Conservation (phyloP, 1,140 invertebrate genomes). For the Adelges cooleyi region DNA sequence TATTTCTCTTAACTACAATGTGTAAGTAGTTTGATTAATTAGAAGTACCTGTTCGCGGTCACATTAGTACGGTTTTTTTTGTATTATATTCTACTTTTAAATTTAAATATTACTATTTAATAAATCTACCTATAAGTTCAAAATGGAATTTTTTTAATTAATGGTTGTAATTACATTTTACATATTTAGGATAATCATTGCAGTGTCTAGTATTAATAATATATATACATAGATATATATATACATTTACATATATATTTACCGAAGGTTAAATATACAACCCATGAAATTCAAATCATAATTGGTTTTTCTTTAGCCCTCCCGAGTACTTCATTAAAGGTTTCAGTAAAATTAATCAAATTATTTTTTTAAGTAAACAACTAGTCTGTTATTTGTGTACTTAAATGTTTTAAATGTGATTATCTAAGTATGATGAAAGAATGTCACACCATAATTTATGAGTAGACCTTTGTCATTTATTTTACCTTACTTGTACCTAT, state of each 20-base stretch:
- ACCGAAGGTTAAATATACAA: neutral
- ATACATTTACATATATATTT: neutral
- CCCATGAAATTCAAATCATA: neutral
- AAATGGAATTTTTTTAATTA: slow-evolving; percentile 18
- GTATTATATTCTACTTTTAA: slow-evolving; percentile 23
- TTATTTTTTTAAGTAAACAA: too few relatives aligned
- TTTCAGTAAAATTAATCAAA: too few relatives aligned
- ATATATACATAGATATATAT: too few relatives aligned
- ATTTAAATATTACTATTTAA: slow-evolving; percentile 7
- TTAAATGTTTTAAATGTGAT: too few relatives aligned
- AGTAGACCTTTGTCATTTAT: too few relatives aligned
- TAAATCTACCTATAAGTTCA: slow-evolving; percentile 17
- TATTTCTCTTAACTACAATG: slow-evolving; percentile 18
- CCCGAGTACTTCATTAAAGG: neutral
- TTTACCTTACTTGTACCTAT: too few relatives aligned
- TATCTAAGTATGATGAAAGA: too few relatives aligned
- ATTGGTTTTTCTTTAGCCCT: slow-evolving; percentile 20
- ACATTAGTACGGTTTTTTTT: slow-evolving; percentile 7
- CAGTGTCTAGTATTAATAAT: slow-evolving; percentile 11
- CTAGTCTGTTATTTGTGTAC: too few relatives aligned
- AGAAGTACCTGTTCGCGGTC: slow-evolving; percentile 16
- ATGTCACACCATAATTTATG: too few relatives aligned
- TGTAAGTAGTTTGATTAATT: slow-evolving; percentile 14
- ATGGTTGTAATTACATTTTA: slow-evolving; percentile 13
- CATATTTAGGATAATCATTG: slow-evolving; percentile 4